A percentile compares a stretch with the other conserved stretches of the same genome.
phyloP scores from a whole-genome alignment of 2,888 invertebrate species.

The Terebella lapidaria region DNA sequence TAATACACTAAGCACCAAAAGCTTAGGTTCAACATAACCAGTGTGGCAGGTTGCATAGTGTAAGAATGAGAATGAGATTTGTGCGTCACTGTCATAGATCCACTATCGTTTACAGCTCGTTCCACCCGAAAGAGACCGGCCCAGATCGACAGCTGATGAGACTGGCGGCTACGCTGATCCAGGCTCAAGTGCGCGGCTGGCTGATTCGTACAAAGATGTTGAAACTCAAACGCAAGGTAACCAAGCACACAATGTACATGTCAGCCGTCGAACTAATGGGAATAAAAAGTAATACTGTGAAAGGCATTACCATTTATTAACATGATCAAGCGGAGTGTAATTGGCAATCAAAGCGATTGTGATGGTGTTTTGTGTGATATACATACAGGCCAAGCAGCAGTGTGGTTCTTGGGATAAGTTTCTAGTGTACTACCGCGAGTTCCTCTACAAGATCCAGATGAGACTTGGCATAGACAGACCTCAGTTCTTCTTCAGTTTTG shows the following conservation, averaged over 20 bases:
- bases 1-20: no score
- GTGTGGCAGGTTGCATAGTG: no score
- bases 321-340: no score
- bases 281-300: no score
- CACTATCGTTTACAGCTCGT: conserved; percentile 38
- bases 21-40: no score
- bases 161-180: conserved; percentile 36
- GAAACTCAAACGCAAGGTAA: conserved; percentile 41
- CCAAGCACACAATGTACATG: no score
- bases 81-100: no score
- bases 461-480: conserved; percentile 39
- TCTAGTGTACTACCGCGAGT: conserved; percentile 42
- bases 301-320: no score
- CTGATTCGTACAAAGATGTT: conserved; percentile 35
- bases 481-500: conserved; percentile 34
- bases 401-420: conserved; percentile 32
- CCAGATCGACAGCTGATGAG: conserved; percentile 28
- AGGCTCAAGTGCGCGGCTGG: conserved; percentile 42
- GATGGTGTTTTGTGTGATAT: no score
- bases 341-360: no score
- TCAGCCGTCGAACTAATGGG: no score
- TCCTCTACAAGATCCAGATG: conserved; percentile 36
- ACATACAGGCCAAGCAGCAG: conserved; percentile 15
- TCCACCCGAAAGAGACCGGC: conserved; percentile 43
- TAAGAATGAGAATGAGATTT: no score